A percentile compares a stretch with the other conserved stretches of the same genome.
These are phyloP conservation scores for Matsumurasca onukii DNA, from an alignment of 1,140 invertebrate genomes.

Conservation along the genomic window DNA sequence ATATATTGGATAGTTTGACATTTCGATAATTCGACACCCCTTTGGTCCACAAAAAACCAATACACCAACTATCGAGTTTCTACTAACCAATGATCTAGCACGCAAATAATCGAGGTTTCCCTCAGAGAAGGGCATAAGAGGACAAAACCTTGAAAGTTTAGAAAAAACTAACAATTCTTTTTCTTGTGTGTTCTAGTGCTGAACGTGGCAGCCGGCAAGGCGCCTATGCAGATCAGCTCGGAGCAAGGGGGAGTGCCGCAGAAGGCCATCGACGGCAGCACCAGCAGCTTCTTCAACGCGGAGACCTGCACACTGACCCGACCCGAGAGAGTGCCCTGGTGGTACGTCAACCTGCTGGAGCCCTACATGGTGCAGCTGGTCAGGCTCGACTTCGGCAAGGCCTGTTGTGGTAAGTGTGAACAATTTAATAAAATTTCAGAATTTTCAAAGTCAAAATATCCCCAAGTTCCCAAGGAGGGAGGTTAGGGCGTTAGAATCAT, in stretches of 20 bases:
- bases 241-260: constrained; percentile 84
- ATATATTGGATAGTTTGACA: no score
- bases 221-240: constrained; percentile 90
- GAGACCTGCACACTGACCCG: constrained; percentile 88
- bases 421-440: no score
- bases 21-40: no score
- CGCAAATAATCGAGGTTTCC: no score
- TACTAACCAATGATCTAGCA: no score
- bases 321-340: constrained; percentile 82
- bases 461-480: no score
- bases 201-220: constrained; percentile 94
- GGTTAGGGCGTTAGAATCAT: neutral
- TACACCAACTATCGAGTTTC: no score
- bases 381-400: constrained; percentile 86
- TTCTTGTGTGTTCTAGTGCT: constrained; percentile 76
- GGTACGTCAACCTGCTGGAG: constrained; percentile 93
- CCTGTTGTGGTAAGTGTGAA: constrained; percentile 87
- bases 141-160: no score
- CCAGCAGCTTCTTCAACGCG: constrained; percentile 74
- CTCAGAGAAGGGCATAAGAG: no score
- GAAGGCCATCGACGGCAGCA: constrained; percentile 88
- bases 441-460: neutral
- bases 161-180: no score
- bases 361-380: constrained; percentile 95
- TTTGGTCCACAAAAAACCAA: no score